phyloP scores from a whole-genome alignment of 2,888 invertebrate species.

The Lacanobia oleracea region DNA sequence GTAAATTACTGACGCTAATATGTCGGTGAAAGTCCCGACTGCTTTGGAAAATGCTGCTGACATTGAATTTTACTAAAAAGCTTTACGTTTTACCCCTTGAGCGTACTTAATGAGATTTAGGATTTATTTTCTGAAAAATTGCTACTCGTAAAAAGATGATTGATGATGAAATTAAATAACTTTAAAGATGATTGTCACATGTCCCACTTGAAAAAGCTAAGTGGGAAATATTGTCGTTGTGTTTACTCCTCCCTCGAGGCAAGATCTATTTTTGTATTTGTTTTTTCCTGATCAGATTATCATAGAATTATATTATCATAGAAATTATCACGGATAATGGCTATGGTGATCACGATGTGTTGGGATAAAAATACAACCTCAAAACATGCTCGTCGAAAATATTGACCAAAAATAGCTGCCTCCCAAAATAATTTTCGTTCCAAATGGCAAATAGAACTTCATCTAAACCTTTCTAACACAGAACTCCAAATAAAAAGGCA shows the following conservation, averaged over 20 bases:
- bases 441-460: neutral
- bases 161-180: slow-evolving; percentile 27
- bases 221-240: neutral
- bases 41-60: slow-evolving; percentile 70
- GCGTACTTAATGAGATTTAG: slow-evolving; percentile 59
- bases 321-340: too few species aligned
- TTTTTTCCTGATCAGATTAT: neutral
- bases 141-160: slow-evolving; percentile 35
- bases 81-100: slow-evolving; percentile 53
- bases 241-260: neutral
- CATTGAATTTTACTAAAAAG: slow-evolving; percentile 74
- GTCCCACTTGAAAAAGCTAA: neutral
- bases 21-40: slow-evolving; percentile 80
- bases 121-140: slow-evolving; percentile 58
- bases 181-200: slow-evolving; percentile 15
- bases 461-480: neutral
- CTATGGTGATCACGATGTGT: neutral
- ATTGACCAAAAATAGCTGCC: neutral
- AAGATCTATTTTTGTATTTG: neutral
- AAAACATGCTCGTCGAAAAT: neutral
- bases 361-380: neutral
- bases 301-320: too few species aligned
- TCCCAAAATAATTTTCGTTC: neutral
- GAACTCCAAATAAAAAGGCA: neutral
- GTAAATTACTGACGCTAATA: slow-evolving; percentile 89